Evolutionary conservation across 2,888 invertebrate species (phyloP).

Genomic region (Hirtodrosophila duncani): DNA sequence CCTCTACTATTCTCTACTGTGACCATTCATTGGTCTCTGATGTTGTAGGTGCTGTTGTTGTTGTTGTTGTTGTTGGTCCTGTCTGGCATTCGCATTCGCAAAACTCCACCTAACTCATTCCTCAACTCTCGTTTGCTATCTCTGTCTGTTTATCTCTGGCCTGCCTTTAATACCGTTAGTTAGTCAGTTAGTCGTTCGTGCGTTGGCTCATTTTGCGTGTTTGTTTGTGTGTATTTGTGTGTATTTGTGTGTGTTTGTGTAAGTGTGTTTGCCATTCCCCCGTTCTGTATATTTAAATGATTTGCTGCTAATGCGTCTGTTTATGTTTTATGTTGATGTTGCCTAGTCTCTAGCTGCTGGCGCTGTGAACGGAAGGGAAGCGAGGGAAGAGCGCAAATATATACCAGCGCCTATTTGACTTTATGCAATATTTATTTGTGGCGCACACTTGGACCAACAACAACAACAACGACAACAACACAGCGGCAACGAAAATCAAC

Average conservation of each 20-base stretch:
- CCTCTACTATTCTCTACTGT: too few species aligned
- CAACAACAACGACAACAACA: too few species aligned
- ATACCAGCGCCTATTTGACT: too few species aligned
- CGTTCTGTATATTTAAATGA: slow-evolving; percentile 64
- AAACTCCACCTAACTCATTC: too few species aligned
- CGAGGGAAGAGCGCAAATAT: too few species aligned
- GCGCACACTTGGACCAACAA: too few species aligned
- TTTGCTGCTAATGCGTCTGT: slow-evolving; percentile 70
- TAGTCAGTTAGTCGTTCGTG: slow-evolving; percentile 51
- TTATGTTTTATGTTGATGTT: slow-evolving; percentile 71
- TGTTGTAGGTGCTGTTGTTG: slow-evolving; percentile 1
- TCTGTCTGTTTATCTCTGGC: slow-evolving; percentile 1
- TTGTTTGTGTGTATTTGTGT: slow-evolving; percentile 20
- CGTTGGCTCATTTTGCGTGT: slow-evolving; percentile 30
- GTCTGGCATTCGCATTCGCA: background rate
- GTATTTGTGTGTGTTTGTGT: background rate
- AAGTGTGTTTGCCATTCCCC: background rate
- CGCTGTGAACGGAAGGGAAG: too few species aligned
- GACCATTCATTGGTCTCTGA: slow-evolving; percentile 1
- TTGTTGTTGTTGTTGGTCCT: slow-evolving; percentile 6
- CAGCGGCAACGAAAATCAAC: too few species aligned
- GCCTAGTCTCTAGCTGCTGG: too few species aligned
- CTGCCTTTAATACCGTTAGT: slow-evolving; percentile 42
- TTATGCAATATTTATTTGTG: too few species aligned
- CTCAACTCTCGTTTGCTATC: too few species aligned